Conservation (phyloP, 2,113 vertebrate genomes). For the Dasyprocta punctata region DNA sequence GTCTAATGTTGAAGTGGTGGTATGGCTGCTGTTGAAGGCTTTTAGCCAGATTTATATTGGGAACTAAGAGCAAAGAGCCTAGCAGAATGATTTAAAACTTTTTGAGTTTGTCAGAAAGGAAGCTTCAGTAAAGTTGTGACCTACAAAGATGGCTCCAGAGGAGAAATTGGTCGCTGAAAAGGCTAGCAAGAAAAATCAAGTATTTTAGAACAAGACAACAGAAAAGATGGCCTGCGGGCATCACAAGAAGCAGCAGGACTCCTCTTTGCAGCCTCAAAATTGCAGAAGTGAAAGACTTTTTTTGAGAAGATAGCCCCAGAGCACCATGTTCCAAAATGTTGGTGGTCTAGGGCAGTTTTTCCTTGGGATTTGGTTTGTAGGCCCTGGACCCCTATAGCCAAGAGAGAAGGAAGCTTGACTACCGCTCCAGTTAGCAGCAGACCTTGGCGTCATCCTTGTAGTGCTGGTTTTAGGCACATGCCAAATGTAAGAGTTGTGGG, state of each 20-base stretch:
- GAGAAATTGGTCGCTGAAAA: background rate
- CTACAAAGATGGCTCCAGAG: background rate
- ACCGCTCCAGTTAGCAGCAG: background rate
- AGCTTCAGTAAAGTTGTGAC: background rate
- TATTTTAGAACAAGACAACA: background rate
- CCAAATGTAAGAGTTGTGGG: background rate
- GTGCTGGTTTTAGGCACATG: background rate
- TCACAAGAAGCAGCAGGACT: background rate
- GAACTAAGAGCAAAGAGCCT: background rate
- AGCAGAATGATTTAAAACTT: background rate
- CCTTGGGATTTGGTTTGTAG: background rate
- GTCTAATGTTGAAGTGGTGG: background rate
- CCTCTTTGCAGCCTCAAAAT: background rate
- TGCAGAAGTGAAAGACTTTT: background rate
- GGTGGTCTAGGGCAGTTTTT: background rate
- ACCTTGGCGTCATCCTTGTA: background rate
- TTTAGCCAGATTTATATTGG: background rate
- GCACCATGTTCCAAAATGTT: background rate
- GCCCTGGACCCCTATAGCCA: background rate
- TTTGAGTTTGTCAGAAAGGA: background rate
- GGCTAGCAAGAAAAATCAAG: background rate
- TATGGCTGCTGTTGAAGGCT: background rate
- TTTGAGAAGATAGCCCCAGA: background rate
- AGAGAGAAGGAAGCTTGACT: background rate
- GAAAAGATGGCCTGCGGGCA: background rate